These are phyloP conservation scores for Lepus oiostolus DNA, from an alignment of 2,797 vertebrate genomes.

Conservation along the genomic window DNA sequence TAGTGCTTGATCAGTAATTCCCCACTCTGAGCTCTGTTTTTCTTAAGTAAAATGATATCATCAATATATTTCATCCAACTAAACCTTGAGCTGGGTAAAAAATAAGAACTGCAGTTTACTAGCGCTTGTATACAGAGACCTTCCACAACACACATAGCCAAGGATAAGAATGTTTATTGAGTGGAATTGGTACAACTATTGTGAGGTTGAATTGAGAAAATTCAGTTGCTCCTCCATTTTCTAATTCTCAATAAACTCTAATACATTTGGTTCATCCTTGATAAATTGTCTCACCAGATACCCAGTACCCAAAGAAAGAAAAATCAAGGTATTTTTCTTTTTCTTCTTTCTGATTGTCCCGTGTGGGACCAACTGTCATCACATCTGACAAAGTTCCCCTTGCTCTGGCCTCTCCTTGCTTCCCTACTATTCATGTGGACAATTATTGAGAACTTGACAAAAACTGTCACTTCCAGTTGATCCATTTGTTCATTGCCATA, in stretches of 20 bases:
- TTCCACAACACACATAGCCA: background rate
- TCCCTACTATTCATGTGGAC: background rate
- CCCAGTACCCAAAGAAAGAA: background rate
- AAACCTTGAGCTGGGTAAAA: background rate
- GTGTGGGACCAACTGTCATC: background rate
- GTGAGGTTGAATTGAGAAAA: constrained; percentile 1
- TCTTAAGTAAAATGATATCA: background rate
- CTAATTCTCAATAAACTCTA: background rate
- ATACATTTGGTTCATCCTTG: background rate
- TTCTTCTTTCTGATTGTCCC: background rate
- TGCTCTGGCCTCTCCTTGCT: background rate
- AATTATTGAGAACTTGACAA: background rate
- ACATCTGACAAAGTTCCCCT: background rate
- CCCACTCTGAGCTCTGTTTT: background rate
- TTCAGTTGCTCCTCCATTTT: background rate
- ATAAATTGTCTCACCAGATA: background rate
- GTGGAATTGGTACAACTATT: background rate
- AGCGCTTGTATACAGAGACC: constrained; percentile 7
- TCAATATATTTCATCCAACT: constrained; percentile 10
- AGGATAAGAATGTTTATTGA: constrained; percentile 45
- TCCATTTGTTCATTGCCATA: background rate
- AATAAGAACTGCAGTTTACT: background rate
- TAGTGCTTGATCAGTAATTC: background rate
- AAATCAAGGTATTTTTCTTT: background rate
- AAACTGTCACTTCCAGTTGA: background rate